phyloP scores from a whole-genome alignment of 2,888 invertebrate genomes.

The Acrobasis suavella region DNA sequence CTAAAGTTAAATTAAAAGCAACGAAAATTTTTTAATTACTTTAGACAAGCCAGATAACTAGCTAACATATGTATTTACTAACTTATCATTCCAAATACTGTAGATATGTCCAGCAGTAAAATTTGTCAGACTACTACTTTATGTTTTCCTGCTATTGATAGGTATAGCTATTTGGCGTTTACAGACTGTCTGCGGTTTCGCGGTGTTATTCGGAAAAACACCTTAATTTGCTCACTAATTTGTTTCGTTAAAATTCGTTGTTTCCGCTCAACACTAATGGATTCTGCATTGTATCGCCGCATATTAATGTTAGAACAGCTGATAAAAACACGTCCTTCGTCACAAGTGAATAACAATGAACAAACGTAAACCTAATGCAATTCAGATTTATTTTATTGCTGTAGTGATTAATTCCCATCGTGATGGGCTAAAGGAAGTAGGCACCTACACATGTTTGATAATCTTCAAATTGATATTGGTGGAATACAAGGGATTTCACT shows the following conservation, averaged over 20 bases:
- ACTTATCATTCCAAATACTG: too few relatives aligned
- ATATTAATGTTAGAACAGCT: constrained; percentile 37
- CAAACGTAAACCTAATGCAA: constrained; percentile 32
- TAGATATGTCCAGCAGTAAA: too few relatives aligned
- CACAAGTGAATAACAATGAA: constrained; percentile 53
- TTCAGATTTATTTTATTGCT: constrained; percentile 34
- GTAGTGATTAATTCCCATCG: constrained; percentile 1
- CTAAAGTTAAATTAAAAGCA: too few relatives aligned
- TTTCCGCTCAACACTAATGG: constrained; percentile 50
- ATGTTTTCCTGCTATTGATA: not conserved
- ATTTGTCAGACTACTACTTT: too few relatives aligned
- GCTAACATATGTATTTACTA: too few relatives aligned
- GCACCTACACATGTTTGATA: not conserved
- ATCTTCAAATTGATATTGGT: not conserved
- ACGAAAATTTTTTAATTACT: too few relatives aligned
- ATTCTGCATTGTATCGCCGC: constrained; percentile 50
- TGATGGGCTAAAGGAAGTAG: not conserved
- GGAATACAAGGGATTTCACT: too few relatives aligned
- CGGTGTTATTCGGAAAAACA: constrained; percentile 27
- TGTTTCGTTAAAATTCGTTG: constrained; percentile 49
- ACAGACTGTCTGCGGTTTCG: not conserved
- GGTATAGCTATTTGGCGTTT: not conserved
- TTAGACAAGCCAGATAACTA: too few relatives aligned
- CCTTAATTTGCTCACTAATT: constrained; percentile 37
- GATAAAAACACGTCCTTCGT: constrained; percentile 53